These are phyloP conservation scores for Metaphire vulgaris DNA, from an alignment of 1,140 invertebrate genomes.

Conservation along the genomic window DNA sequence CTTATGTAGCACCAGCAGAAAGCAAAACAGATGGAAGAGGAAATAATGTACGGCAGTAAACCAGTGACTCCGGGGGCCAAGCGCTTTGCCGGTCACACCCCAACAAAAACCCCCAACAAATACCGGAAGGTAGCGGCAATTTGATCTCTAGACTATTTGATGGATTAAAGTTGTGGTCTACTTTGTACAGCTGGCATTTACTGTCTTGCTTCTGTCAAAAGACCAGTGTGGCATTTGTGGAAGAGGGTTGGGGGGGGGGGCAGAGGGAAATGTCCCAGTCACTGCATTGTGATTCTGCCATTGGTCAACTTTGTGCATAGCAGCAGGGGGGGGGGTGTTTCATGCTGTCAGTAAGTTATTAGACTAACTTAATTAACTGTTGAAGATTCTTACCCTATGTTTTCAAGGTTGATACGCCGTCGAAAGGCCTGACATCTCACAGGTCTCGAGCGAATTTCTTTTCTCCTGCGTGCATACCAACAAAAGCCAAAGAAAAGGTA, in stretches of 20 bases:
- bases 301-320: background rate
- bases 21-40: constrained; percentile 44
- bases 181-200: background rate
- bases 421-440: background rate
- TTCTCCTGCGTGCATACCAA: background rate
- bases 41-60: constrained; percentile 47
- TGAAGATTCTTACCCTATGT: too few species aligned
- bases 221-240: background rate
- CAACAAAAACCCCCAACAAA: constrained; percentile 44
- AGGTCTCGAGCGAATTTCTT: background rate
- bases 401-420: too few species aligned
- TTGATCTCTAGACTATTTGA: background rate
- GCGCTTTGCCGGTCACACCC: constrained; percentile 38
- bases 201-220: background rate
- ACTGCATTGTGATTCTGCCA: background rate
- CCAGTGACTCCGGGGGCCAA: constrained; percentile 37
- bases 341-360: too few species aligned
- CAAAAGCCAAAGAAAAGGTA: background rate
- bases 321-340: too few species aligned
- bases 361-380: too few species aligned
- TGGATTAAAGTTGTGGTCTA: background rate
- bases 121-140: constrained; percentile 39
- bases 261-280: background rate
- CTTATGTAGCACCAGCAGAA: constrained; percentile 38
- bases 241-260: background rate